phyloP scores from a whole-genome alignment of 2,113 vertebrate genomes.

The Scomber japonicus region DNA sequence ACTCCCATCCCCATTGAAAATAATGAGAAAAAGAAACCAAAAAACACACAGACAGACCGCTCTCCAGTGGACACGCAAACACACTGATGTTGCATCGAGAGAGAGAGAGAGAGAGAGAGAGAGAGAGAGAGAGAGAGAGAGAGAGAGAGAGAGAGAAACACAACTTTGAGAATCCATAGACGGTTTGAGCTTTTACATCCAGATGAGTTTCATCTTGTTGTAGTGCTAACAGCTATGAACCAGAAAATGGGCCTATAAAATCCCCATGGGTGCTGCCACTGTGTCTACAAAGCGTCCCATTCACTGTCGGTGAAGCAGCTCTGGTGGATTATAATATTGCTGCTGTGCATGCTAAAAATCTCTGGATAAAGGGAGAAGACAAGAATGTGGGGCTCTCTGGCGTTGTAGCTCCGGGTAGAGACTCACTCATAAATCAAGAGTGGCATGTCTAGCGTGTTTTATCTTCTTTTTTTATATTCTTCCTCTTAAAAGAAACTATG shows the following conservation, averaged over 20 bases:
- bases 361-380: slow-evolving; percentile 31
- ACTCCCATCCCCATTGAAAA: slow-evolving; percentile 35
- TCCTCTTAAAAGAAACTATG: slow-evolving; percentile 29
- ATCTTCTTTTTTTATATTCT: neutral
- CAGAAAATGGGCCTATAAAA: slow-evolving; percentile 66
- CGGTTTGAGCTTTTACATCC: slow-evolving; percentile 58
- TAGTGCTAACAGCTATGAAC: slow-evolving; percentile 65
- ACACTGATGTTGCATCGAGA: slow-evolving; percentile 33
- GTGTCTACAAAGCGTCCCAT: slow-evolving; percentile 65
- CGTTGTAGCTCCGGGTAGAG: slow-evolving; percentile 12
- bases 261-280: slow-evolving; percentile 54
- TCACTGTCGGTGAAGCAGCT: slow-evolving; percentile 56
- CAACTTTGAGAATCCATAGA: slow-evolving; percentile 52
- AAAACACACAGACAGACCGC: slow-evolving; percentile 1
- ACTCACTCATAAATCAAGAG: slow-evolving; percentile 25
- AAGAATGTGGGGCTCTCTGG: slow-evolving; percentile 21
- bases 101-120: no score
- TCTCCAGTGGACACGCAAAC: slow-evolving; percentile 34
- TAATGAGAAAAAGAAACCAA: slow-evolving; percentile 39
- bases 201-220: slow-evolving; percentile 71
- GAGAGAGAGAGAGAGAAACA: neutral
- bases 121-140: no score
- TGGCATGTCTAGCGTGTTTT: neutral
- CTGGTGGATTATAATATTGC: slow-evolving; percentile 58
- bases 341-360: slow-evolving; percentile 64